These are phyloP conservation scores for Colistium nudipinnis DNA, from an alignment of 2,113 vertebrate species.

Conservation along the genomic window DNA sequence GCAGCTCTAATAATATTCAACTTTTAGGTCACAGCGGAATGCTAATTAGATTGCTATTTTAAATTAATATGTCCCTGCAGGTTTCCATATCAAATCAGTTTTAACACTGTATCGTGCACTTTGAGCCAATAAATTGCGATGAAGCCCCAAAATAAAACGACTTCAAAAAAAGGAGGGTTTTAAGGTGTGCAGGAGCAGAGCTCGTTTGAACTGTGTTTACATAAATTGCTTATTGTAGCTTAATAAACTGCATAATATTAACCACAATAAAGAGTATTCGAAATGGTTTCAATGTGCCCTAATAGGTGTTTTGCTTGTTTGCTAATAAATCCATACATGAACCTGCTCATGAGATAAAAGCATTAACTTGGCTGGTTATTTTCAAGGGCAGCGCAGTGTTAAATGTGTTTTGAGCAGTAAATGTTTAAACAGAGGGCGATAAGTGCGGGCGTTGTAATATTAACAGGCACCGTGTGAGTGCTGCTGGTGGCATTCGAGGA, in stretches of 20 bases:
- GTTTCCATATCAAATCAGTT: constrained; percentile 83
- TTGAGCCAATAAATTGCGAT: constrained; percentile 80
- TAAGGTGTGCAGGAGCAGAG: constrained; percentile 66
- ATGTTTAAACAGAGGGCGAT: constrained; percentile 61
- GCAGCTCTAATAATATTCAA: constrained; percentile 86
- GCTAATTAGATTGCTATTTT: constrained; percentile 86
- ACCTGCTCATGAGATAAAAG: constrained; percentile 62
- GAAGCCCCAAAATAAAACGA: constrained; percentile 76
- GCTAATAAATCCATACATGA: constrained; percentile 67
- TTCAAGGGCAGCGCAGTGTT: constrained; percentile 63
- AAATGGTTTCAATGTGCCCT: constrained; percentile 58
- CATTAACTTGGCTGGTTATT: constrained; percentile 44
- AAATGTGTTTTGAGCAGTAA: constrained; percentile 70
- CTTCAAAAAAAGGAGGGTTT: constrained; percentile 65
- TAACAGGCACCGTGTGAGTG: constrained; percentile 8
- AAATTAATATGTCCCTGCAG: constrained; percentile 86
- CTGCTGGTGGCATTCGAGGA: constrained; percentile 58
- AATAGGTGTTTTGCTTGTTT: constrained; percentile 66
- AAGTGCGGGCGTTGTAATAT: constrained; percentile 52
- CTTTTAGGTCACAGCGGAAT: constrained; percentile 86
- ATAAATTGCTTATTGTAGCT: constrained; percentile 76
- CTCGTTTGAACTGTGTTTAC: constrained; percentile 78
- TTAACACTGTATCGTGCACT: constrained; percentile 78
- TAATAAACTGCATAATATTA: constrained; percentile 71
- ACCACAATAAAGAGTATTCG: constrained; percentile 42